These are phyloP conservation scores for Lycopodina hypogea DNA, from an alignment of 37 sponge, comb jelly and placozoan genomes.

Conservation along the genomic window DNA sequence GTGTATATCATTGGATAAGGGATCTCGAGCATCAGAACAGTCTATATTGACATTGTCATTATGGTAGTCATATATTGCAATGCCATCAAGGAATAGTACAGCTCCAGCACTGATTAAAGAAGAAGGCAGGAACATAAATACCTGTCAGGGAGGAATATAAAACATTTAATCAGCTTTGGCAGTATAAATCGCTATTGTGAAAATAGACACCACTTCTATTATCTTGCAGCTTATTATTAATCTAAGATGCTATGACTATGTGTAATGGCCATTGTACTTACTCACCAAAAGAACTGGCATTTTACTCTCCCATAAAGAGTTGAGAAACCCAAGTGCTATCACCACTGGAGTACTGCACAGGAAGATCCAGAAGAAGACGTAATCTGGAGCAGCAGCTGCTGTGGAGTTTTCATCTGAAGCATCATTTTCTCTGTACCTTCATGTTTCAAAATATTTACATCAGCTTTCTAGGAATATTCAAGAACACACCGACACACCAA, in stretches of 20 bases:
- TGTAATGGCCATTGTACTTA: neutral
- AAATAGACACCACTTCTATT: too few relatives aligned
- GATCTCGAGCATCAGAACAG: neutral
- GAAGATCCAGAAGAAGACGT: slow-evolving; percentile 29
- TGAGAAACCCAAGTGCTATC: slow-evolving; percentile 6
- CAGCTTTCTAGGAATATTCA: neutral
- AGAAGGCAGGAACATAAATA: slow-evolving; percentile 23
- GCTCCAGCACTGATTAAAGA: slow-evolving; percentile 27
- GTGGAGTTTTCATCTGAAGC: too few relatives aligned
- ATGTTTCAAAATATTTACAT: neutral
- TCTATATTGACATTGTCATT: neutral
- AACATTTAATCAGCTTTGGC: neutral
- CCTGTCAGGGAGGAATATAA: neutral
- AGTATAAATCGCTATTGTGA: neutral
- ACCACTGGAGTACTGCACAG: slow-evolving; percentile 8
- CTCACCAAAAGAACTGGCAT: neutral
- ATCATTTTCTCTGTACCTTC: slow-evolving; percentile 1
- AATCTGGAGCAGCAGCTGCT: slow-evolving; percentile 21
- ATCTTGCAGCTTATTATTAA: too few relatives aligned
- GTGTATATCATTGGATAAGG: slow-evolving; percentile 6
- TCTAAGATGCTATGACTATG: too few relatives aligned
- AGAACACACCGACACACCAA: too few relatives aligned
- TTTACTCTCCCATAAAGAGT: slow-evolving; percentile 15
- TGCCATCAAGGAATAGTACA: slow-evolving; percentile 26
- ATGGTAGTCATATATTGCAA: slow-evolving; percentile 6